Evolutionary conservation across 2,888 invertebrate genomes (phyloP).

Genomic region (Hipparchia sbordonii): DNA sequence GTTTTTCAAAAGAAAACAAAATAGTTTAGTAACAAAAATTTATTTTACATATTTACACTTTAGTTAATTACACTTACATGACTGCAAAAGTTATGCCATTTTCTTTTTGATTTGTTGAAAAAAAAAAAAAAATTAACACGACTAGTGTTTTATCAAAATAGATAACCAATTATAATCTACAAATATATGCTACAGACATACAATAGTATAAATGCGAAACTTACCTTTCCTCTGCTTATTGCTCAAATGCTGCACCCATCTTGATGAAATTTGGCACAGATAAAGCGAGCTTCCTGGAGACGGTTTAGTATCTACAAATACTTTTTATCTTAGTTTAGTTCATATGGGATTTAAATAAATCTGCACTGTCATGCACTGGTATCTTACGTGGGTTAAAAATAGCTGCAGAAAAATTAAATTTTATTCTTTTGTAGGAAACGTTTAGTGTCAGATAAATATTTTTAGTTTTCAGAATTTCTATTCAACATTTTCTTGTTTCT

Average conservation of each 20-base stretch:
- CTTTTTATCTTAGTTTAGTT: background rate
- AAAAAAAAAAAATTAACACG: background rate
- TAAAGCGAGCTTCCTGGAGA: background rate
- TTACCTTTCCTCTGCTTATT: background rate
- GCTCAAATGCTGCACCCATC: background rate
- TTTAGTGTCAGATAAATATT: too few relatives aligned
- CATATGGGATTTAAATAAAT: too few relatives aligned
- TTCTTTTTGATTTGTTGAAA: background rate
- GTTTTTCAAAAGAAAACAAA: background rate
- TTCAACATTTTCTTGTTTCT: too few relatives aligned
- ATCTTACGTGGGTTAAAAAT: too few relatives aligned
- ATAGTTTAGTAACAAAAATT: slow-evolving; percentile 15
- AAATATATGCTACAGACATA: background rate
- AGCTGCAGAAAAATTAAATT: too few relatives aligned
- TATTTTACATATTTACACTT: slow-evolving; percentile 22
- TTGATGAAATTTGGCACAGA: background rate
- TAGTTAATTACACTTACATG: background rate
- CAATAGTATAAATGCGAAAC: background rate
- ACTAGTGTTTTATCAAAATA: slow-evolving; percentile 5
- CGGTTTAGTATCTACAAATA: too few relatives aligned
- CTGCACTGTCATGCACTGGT: too few relatives aligned
- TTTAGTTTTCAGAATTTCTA: too few relatives aligned
- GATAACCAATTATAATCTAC: background rate
- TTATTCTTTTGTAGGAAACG: too few relatives aligned
- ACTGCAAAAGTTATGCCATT: background rate